Conservation (phyloP, 2,888 invertebrate species). For the Chymomyza caudatula region DNA sequence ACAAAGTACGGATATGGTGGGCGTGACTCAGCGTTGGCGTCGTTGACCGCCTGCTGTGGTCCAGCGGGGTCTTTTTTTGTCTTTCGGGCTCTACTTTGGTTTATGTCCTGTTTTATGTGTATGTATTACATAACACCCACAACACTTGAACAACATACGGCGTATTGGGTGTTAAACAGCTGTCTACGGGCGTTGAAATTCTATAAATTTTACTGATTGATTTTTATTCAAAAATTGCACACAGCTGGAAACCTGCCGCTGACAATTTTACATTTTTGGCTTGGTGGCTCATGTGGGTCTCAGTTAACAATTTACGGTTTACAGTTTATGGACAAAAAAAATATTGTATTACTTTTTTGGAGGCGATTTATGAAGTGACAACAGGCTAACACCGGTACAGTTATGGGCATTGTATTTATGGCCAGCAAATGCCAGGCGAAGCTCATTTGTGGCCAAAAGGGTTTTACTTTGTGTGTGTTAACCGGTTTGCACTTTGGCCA, state of each 20-base stretch:
- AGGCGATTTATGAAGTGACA: slow-evolving; percentile 66
- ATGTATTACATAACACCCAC: slow-evolving; percentile 66
- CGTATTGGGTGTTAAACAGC: slow-evolving; percentile 56
- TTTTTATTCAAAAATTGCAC: slow-evolving; percentile 66
- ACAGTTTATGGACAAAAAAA: background rate
- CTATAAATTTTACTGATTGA: slow-evolving; percentile 69
- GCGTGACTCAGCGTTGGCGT: slow-evolving; percentile 43
- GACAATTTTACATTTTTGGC: slow-evolving; percentile 54
- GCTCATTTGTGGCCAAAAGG: slow-evolving; percentile 12
- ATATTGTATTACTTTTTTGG: background rate
- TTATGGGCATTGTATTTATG: background rate
- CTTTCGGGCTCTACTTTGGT: slow-evolving; percentile 44
- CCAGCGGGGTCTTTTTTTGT: background rate
- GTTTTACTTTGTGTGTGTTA: slow-evolving; percentile 4
- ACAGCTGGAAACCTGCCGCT: slow-evolving; percentile 63
- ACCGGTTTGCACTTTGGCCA: slow-evolving; percentile 42
- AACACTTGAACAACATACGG: slow-evolving; percentile 37
- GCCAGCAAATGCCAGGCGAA: background rate
- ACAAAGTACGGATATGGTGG: slow-evolving; percentile 6
- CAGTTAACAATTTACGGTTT: background rate
- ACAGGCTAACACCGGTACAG: slow-evolving; percentile 29
- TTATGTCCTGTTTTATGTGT: slow-evolving; percentile 52
- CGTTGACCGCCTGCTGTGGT: slow-evolving; percentile 47
- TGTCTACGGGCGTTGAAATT: slow-evolving; percentile 43
- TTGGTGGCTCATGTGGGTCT: background rate